These are phyloP conservation scores for Tringa solitaria DNA, from an alignment of 2,113 vertebrate species.

Conservation along the genomic window DNA sequence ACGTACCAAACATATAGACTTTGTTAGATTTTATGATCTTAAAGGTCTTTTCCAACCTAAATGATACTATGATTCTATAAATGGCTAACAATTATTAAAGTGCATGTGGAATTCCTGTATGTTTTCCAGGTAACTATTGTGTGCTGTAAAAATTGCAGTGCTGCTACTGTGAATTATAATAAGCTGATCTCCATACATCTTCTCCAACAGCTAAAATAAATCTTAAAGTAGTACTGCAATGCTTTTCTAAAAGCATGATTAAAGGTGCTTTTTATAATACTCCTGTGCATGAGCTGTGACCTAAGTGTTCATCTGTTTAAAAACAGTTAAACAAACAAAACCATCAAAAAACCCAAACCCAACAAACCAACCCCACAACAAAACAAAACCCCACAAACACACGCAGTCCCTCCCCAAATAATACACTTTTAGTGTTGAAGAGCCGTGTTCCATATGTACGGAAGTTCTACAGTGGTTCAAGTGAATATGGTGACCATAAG, in stretches of 20 bases:
- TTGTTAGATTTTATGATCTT: not conserved
- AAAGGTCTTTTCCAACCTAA: not conserved
- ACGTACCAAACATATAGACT: not conserved
- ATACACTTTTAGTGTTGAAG: not conserved
- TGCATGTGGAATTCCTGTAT: not conserved
- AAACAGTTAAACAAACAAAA: not conserved
- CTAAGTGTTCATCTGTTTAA: not conserved
- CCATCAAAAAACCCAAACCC: not conserved
- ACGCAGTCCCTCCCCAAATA: not conserved
- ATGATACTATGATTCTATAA: not conserved
- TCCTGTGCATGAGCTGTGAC: not conserved
- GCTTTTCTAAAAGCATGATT: not conserved
- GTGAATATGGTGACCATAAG: not conserved
- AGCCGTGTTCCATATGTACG: accelerated
- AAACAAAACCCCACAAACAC: not conserved
- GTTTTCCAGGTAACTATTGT: not conserved
- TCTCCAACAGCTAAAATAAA: not conserved
- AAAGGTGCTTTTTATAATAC: not conserved
- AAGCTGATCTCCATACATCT: not conserved
- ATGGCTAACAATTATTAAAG: not conserved
- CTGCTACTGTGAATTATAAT: not conserved
- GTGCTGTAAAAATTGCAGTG: not conserved
- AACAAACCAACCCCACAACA: not conserved
- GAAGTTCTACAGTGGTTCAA: not conserved
- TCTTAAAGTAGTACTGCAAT: not conserved